Evolutionary conservation across 2,888 invertebrate genomes (phyloP).

Genomic region (Baccha elongata): DNA sequence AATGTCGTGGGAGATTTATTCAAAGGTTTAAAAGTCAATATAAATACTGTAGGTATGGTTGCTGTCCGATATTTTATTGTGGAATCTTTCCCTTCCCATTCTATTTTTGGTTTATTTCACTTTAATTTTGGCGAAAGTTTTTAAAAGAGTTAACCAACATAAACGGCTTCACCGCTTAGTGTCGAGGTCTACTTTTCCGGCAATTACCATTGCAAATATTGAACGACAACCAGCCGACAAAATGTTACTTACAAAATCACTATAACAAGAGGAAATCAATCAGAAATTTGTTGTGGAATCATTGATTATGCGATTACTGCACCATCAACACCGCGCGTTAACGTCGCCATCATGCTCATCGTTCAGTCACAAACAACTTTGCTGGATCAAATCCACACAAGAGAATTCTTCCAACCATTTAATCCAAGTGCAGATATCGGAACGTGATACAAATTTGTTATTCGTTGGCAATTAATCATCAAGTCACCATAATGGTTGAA

Average conservation of each 20-base stretch:
- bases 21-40: no score
- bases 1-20: no score
- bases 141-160: conserved; percentile 13
- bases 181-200: conserved; percentile 11
- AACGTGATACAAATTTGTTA: conserved; percentile 65
- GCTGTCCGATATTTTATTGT: no score
- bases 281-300: conserved; percentile 37
- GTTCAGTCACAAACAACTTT: neutral
- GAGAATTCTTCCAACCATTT: neutral
- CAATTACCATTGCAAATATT: conserved; percentile 58
- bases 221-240: conserved; percentile 32
- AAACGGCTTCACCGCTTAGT: neutral
- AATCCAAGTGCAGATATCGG: conserved; percentile 22
- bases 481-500: conserved; percentile 56
- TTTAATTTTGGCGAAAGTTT: conserved; percentile 21
- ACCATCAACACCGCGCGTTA: neutral
- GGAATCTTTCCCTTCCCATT: neutral
- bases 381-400: conserved; percentile 20
- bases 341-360: neutral
- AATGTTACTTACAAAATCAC: conserved; percentile 8
- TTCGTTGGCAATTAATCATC: conserved; percentile 70
- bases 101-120: neutral
- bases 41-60: no score
- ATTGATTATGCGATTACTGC: conserved; percentile 54
- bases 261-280: conserved; percentile 50